Evolutionary conservation across 2,888 invertebrate genomes (phyloP).

Genomic region (Rugalucina vietnamica): DNA sequence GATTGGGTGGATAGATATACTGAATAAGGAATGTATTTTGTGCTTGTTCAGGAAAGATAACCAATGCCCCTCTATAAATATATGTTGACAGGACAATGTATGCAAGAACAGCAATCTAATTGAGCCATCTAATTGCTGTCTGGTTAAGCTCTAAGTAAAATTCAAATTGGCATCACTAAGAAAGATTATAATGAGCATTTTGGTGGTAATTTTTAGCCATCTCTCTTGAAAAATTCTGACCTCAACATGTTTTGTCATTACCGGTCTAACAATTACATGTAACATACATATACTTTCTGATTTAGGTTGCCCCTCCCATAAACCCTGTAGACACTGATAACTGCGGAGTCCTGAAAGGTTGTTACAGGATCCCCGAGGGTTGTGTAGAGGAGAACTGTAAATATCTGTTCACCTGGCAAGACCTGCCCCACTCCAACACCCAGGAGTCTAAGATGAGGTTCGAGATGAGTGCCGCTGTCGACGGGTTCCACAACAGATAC

Average conservation of each 20-base stretch:
- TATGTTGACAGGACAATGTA: no score
- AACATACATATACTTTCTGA: background rate
- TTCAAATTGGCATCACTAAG: background rate
- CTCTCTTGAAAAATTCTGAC: no score
- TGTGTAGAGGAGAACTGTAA: constrained; percentile 80
- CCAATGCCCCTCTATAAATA: no score
- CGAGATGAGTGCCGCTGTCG: constrained; percentile 78
- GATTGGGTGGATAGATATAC: no score
- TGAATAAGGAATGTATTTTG: no score
- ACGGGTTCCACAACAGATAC: constrained; percentile 80
- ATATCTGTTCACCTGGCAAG: constrained; percentile 81
- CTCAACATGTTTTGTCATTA: no score
- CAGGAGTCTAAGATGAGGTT: constrained; percentile 51
- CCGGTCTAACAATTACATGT: no score
- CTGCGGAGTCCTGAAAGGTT: constrained; percentile 81
- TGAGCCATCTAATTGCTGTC: no score
- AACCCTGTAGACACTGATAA: constrained; percentile 71
- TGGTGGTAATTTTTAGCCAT: background rate
- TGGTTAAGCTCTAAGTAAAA: no score
- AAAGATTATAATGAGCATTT: background rate
- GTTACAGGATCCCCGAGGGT: constrained; percentile 80
- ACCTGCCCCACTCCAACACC: constrained; percentile 16
- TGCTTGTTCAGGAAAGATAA: no score
- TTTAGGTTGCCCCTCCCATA: constrained; percentile 66
- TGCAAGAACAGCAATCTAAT: no score